Evolutionary conservation across 1,140 invertebrate genomes (phyloP), one percentile per base, ranked within the genome.

Genomic region (Aricia agestis): DNA sequence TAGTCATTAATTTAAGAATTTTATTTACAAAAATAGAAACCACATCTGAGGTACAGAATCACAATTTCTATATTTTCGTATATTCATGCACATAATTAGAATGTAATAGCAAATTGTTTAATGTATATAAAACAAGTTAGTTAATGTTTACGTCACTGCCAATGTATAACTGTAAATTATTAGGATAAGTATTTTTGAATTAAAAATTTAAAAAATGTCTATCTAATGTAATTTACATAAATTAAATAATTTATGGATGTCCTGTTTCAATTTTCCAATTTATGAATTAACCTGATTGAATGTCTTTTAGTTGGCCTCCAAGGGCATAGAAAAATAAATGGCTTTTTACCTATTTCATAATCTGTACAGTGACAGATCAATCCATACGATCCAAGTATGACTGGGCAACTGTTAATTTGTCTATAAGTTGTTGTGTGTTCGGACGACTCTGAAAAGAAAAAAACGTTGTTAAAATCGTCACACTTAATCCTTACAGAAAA

Each of bases 361-460:
- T 59, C 6, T 36, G 6, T 17, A 36, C 17, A 6, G 13, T 9
- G 0, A 10, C 17, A 11, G 17, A 11, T 78, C 82, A 91, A 71
- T 91, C 87, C 85, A 91, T 84, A 61, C 89, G 82, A 74, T 91
- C 89, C 31, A 91, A 77, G 71, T 91, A 84, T 72, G 86, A 83
- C 74, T 91, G 89, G 75, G 86, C 87, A 58, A 87, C 82, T 18
- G 88, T 82, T 17, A 91, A 74, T 67, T 85, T 82, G 42, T 91
- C 89, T 41, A 91, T 89, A 6, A 91, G 82, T 6, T 80, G 78
- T 72, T 89, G 86, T 5, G 89, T 90, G 70, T 90, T 90, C 0
- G 87, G 84, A 6, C 86, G 83, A 18, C 86, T 81, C 89, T 90
- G 86, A 6, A 83, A 86, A 32, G 66, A 74, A 70, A 72, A 76